Evolutionary conservation across 2,888 invertebrate species (phyloP).

Genomic region (Dermolepida albohirtum): DNA sequence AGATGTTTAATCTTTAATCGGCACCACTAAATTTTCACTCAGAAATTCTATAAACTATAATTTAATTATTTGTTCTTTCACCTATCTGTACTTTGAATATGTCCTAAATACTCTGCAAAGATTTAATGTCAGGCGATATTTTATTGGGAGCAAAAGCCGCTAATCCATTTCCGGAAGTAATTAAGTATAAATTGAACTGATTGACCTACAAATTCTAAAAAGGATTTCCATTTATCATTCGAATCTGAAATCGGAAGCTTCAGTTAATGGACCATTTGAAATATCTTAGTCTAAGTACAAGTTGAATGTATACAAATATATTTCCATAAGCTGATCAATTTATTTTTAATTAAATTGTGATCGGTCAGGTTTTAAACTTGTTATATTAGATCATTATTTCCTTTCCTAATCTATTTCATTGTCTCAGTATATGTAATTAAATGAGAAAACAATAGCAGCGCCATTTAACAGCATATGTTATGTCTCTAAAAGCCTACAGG

Average conservation of each 20-base stretch:
- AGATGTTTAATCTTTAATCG: conserved; percentile 23
- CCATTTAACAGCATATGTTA: no score
- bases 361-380: no score
- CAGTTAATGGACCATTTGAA: neutral
- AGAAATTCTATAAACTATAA: conserved; percentile 22
- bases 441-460: no score
- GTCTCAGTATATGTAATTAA: no score
- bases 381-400: no score
- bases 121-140: neutral
- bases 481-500: no score
- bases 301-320: no score
- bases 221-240: conserved; percentile 1
- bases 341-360: no score
- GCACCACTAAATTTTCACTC: conserved; percentile 17
- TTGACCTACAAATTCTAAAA: conserved; percentile 8
- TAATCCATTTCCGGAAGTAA: conserved; percentile 18
- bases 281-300: no score
- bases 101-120: no score
- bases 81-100: neutral
- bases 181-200: conserved; percentile 23
- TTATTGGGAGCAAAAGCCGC: neutral
- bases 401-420: no score
- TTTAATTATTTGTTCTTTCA: neutral
- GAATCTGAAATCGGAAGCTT: neutral
- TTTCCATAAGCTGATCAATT: no score